A percentile compares a stretch with the other conserved stretches of the same genome.
Evolutionary conservation across 2,888 invertebrate species (phyloP).

Genomic region (Spisula subtruncata): DNA sequence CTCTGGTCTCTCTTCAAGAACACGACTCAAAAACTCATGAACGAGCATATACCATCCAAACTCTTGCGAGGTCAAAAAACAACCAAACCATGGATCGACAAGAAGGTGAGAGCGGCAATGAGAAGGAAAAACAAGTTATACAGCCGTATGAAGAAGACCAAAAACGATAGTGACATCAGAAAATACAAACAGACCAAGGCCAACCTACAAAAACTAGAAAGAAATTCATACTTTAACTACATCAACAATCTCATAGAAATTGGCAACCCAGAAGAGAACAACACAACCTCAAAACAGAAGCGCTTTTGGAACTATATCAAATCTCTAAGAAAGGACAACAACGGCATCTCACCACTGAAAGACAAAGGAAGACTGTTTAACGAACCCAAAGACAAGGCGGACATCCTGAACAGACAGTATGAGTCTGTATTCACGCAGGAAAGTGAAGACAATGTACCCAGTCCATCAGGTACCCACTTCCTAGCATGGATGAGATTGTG

Average conservation of each 20-base stretch:
- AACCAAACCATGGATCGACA: constrained; percentile 33
- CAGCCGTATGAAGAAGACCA: neutral
- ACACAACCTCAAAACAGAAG: constrained; percentile 31
- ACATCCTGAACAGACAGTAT: no score
- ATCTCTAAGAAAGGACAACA: constrained; percentile 23
- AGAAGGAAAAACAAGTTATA: constrained; percentile 27
- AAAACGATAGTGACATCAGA: neutral
- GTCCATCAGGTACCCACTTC: constrained; percentile 30
- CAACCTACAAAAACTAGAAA: constrained; percentile 30
- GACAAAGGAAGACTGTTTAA: constrained; percentile 1
- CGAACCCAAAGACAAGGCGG: constrained; percentile 21
- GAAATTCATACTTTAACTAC: constrained; percentile 28
- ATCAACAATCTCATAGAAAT: constrained; percentile 42
- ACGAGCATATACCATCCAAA: constrained; percentile 23
- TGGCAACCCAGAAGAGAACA: neutral
- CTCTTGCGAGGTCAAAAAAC: neutral
- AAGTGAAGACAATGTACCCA: constrained; percentile 32
- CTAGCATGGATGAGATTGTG: constrained; percentile 25
- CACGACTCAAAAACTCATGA: neutral
- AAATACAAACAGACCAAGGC: constrained; percentile 19
- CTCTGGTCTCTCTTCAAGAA: constrained; percentile 23
- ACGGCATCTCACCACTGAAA: constrained; percentile 13
- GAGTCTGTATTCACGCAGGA: no score
- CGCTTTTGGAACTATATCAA: constrained; percentile 35
- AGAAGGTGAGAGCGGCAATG: constrained; percentile 16